These are phyloP conservation scores for Cenopis cana DNA, from an alignment of 2,888 invertebrate species.

Conservation along the genomic window DNA sequence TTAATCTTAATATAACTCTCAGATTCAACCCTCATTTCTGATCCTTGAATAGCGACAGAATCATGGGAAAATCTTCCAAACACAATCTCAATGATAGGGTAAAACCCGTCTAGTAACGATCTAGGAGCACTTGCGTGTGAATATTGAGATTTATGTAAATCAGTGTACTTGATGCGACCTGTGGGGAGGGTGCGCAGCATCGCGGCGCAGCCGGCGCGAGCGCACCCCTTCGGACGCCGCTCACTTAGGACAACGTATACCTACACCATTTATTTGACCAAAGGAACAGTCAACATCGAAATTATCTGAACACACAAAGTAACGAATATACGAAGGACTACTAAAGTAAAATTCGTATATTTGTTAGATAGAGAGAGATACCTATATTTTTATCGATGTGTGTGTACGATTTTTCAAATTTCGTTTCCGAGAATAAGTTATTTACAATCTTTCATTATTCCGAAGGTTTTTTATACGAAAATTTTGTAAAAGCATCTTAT, in stretches of 20 bases:
- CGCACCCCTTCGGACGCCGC: neutral
- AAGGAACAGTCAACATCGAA: no score
- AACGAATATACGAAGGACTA: no score
- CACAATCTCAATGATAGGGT: constrained; percentile 24
- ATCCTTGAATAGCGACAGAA: constrained; percentile 4
- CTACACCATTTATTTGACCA: no score
- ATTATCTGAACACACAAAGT: no score
- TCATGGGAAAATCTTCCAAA: constrained; percentile 33
- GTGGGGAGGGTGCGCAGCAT: constrained; percentile 57
- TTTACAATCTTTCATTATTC: no score
- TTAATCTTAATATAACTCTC: neutral
- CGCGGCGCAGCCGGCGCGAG: constrained; percentile 48
- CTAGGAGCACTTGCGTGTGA: constrained; percentile 55
- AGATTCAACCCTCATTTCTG: constrained; percentile 1
- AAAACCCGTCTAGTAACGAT: constrained; percentile 27
- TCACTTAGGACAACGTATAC: neutral
- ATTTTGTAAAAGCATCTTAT: no score
- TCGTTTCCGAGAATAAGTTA: no score
- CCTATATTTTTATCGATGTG: no score
- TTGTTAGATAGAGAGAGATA: no score
- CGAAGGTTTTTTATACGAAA: no score
- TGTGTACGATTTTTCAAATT: no score
- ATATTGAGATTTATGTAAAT: constrained; percentile 68
- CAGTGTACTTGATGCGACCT: constrained; percentile 73
- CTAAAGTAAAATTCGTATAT: no score